Percentiles rank a stretch among this genome's conserved stretches.
phyloP scores from a whole-genome alignment of 2,113 vertebrate species.

The Nerophis lumbriciformis region DNA sequence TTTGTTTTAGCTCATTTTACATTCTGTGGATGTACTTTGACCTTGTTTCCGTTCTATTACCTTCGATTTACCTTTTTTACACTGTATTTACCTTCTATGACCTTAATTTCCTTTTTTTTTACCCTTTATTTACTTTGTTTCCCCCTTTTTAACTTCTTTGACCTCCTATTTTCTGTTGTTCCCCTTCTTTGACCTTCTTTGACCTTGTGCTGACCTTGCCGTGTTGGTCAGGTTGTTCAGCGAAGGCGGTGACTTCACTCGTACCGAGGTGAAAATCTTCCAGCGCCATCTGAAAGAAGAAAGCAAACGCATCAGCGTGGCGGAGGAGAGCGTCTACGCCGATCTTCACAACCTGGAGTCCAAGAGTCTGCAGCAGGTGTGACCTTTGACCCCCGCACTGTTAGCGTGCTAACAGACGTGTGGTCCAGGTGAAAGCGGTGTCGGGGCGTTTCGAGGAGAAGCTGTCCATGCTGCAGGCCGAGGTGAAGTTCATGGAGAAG shows the following conservation, averaged over 20 bases:
- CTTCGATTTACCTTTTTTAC: too few relatives aligned
- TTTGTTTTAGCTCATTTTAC: too few relatives aligned
- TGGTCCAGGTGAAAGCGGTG: constrained; percentile 40
- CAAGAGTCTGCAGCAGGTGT: constrained; percentile 41
- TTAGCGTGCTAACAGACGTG: too few relatives aligned
- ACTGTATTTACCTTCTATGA: too few relatives aligned
- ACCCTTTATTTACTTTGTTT: too few relatives aligned
- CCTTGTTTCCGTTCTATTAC: too few relatives aligned
- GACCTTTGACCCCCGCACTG: neutral
- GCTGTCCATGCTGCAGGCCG: constrained; percentile 25
- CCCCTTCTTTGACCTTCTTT: too few relatives aligned
- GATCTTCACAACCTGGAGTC: constrained; percentile 39
- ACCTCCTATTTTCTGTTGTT: too few relatives aligned
- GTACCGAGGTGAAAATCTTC: constrained; percentile 38
- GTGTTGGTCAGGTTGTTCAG: constrained; percentile 41
- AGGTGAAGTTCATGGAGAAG: constrained; percentile 30
- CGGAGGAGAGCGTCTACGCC: constrained; percentile 23
- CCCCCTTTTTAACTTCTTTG: too few relatives aligned
- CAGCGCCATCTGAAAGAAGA: constrained; percentile 34
- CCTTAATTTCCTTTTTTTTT: too few relatives aligned
- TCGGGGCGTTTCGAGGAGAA: constrained; percentile 28
- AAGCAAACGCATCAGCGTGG: constrained; percentile 13
- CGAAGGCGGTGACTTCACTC: constrained; percentile 49
- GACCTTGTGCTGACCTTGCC: too few relatives aligned
- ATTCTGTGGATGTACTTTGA: too few relatives aligned